Evolutionary conservation across 2,113 vertebrate species (phyloP).

Genomic region (Agelaius phoeniceus): DNA sequence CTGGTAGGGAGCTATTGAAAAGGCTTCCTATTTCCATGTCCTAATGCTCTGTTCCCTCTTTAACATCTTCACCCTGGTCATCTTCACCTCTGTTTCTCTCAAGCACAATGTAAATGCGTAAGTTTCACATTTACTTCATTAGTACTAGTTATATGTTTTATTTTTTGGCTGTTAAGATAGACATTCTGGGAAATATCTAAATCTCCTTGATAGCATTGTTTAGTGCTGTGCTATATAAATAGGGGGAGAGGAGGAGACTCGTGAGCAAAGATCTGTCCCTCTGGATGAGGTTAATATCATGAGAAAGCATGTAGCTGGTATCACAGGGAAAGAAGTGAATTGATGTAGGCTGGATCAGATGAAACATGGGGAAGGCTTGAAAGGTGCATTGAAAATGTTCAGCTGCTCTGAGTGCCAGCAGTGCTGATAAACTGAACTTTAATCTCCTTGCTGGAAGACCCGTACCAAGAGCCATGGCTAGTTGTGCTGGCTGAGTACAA

Average conservation of each 20-base stretch:
- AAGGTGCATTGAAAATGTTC: not conserved
- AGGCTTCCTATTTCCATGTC: not conserved
- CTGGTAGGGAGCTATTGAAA: not conserved
- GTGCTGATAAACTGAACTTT: not conserved
- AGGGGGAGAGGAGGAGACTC: not conserved
- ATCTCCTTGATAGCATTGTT: not conserved
- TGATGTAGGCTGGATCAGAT: not conserved
- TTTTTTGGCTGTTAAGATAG: not conserved
- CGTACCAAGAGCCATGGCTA: not conserved
- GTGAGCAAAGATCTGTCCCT: not conserved
- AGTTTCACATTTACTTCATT: not conserved
- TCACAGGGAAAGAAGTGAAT: not conserved
- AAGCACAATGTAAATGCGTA: not conserved
- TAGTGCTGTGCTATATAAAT: not conserved
- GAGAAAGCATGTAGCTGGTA: not conserved
- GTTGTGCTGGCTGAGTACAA: not conserved
- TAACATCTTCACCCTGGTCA: not conserved
- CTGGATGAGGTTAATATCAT: not conserved
- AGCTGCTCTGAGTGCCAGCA: not conserved
- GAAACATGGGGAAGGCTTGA: not conserved
- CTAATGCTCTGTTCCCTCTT: not conserved
- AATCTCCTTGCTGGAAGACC: slow-evolving; percentile 2
- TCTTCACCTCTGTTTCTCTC: not conserved
- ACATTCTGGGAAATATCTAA: not conserved
- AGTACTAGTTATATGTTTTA: not conserved